phyloP scores from a whole-genome alignment of 2,113 vertebrate genomes.

The Copsychus sechellarum region DNA sequence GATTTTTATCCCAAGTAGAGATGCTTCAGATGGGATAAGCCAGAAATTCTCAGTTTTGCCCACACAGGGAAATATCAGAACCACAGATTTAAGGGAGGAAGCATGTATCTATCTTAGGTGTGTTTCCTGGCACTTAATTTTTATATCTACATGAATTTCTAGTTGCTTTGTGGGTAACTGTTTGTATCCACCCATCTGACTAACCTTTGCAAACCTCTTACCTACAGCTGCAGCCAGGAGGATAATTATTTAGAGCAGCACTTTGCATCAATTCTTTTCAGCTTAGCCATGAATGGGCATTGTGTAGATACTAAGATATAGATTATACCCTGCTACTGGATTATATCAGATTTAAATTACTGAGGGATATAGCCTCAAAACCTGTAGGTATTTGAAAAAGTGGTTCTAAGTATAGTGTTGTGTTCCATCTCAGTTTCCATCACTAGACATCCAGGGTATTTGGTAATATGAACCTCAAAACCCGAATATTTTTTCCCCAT shows the following conservation, averaged over 20 bases:
- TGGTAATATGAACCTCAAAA: background rate
- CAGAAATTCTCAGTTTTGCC: background rate
- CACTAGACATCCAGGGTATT: background rate
- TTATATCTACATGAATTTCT: background rate
- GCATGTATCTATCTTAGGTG: background rate
- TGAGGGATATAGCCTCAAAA: background rate
- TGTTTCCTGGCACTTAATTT: background rate
- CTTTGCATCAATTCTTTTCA: background rate
- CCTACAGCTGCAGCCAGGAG: background rate
- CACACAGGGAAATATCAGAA: background rate
- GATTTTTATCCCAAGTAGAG: background rate
- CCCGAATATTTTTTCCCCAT: background rate
- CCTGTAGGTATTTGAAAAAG: background rate
- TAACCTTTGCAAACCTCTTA: background rate
- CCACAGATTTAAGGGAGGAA: background rate
- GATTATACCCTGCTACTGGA: background rate
- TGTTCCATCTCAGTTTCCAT: background rate
- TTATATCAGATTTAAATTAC: background rate
- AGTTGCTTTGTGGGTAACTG: background rate
- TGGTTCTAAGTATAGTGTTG: background rate
- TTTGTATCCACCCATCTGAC: background rate
- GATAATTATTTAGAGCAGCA: background rate
- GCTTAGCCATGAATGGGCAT: background rate
- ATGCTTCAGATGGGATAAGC: background rate
- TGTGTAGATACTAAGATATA: background rate